Evolutionary conservation across 37 sponge, comb jelly and placozoan species (phyloP).

Genomic region (Cladorhizidae sp.): DNA sequence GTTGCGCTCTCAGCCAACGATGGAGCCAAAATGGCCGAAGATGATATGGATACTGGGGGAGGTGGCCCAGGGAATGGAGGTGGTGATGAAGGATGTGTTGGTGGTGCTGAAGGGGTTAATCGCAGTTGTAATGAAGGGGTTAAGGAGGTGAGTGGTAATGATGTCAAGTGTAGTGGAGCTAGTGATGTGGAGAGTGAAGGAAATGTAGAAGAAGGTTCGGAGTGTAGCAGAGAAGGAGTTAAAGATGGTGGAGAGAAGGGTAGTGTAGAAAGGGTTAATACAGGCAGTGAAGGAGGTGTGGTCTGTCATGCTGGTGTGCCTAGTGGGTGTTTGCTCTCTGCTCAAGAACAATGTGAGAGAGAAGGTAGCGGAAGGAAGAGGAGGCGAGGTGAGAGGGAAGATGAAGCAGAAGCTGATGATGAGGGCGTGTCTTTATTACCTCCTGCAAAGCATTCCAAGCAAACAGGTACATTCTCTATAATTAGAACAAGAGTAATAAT

Average conservation of each 20-base stretch:
- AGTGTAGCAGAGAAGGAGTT: no score
- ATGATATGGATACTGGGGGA: not conserved
- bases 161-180: no score
- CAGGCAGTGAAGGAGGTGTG: not conserved
- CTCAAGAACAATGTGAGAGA: not conserved
- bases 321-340: not conserved
- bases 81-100: not conserved
- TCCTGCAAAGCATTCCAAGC: not conserved
- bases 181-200: no score
- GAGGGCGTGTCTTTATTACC: not conserved
- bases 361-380: not conserved
- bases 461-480: not conserved
- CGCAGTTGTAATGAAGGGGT: not conserved
- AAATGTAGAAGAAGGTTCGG: no score
- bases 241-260: not conserved
- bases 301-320: not conserved
- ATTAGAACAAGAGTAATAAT: no score
- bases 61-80: not conserved
- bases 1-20: not conserved
- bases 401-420: not conserved
- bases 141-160: not conserved
- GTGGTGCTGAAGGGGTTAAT: not conserved
- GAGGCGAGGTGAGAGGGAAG: slow-evolving; percentile 4
- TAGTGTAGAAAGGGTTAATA: not conserved
- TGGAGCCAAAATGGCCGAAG: not conserved